phyloP scores from a whole-genome alignment of 2,797 vertebrate genomes.

The Xiphophorus birchmanni region DNA sequence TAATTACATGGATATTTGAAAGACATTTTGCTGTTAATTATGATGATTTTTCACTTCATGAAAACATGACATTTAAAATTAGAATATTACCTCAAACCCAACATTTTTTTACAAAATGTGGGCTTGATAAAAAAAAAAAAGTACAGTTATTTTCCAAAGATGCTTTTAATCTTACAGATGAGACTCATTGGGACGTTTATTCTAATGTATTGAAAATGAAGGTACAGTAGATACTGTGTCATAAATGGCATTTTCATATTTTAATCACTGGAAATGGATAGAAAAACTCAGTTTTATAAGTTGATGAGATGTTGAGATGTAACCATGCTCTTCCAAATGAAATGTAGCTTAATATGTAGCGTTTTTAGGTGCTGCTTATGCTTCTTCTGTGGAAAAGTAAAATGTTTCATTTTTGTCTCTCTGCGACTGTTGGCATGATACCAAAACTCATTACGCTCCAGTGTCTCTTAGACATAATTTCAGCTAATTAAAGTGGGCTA shows the following conservation, averaged over 20 bases:
- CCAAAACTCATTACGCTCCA: conserved; percentile 16
- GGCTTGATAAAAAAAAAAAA: too few relatives aligned
- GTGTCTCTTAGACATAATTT: conserved; percentile 16
- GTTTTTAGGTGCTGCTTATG: neutral
- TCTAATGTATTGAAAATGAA: too few relatives aligned
- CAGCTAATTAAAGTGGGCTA: conserved; percentile 14
- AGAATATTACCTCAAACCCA: too few relatives aligned
- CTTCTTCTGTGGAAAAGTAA: neutral
- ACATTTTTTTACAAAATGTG: too few relatives aligned
- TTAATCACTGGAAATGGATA: neutral
- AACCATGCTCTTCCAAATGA: neutral
- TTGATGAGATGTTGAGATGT: neutral
- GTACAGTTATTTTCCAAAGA: too few relatives aligned
- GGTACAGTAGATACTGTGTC: neutral
- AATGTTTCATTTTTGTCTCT: conserved; percentile 5
- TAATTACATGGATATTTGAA: too few relatives aligned
- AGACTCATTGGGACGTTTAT: too few relatives aligned
- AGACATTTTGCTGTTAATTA: too few relatives aligned
- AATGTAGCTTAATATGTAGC: neutral
- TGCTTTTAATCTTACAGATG: too few relatives aligned
- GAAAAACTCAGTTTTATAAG: neutral
- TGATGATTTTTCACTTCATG: too few relatives aligned
- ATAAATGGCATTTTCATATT: neutral
- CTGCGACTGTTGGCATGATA: neutral
- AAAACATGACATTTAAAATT: too few relatives aligned